Percentiles rank a stretch among this genome's conserved stretches.
Conservation (phyloP, 1,140 invertebrate genomes). For the Hyposmocoma kahamanoa region DNA sequence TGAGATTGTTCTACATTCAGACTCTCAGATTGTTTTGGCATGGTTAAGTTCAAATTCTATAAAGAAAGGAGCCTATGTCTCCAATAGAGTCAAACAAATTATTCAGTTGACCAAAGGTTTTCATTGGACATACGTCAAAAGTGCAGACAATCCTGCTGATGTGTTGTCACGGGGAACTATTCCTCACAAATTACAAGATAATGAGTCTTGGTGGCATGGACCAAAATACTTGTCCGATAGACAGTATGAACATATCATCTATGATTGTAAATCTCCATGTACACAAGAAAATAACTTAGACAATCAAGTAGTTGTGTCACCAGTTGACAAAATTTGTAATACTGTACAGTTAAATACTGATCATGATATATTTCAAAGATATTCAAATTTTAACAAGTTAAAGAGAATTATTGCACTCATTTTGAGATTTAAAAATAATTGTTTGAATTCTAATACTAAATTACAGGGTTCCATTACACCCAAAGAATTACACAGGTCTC, state of each 20-base stretch:
- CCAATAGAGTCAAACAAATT: conserved; percentile 46
- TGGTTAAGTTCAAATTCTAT: conserved; percentile 35
- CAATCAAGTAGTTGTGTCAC: background rate
- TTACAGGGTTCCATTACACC: background rate
- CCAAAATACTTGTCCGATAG: conserved; percentile 3
- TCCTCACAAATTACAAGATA: conserved; percentile 1
- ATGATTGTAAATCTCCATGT: background rate
- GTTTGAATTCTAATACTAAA: background rate
- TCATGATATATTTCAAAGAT: background rate
- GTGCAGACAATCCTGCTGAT: conserved; percentile 26
- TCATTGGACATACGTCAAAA: conserved; percentile 12
- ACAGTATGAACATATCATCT: background rate
- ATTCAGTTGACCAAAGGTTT: conserved; percentile 19
- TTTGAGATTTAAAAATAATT: too few species aligned
- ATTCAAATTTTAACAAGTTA: background rate
- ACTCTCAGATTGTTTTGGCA: conserved; percentile 46
- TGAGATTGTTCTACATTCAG: conserved; percentile 24
- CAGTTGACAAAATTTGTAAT: background rate
- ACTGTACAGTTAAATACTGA: background rate
- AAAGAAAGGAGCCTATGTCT: conserved; percentile 40
- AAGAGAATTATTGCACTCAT: too few species aligned
- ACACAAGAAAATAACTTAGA: background rate
- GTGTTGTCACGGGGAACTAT: conserved; percentile 17
- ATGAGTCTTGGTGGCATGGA: conserved; percentile 11
- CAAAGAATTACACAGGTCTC: background rate